Base-by-base conservation (phyloP, 2,113 vertebrate species). In the Sphaerodactylus townsendi region DNA sequence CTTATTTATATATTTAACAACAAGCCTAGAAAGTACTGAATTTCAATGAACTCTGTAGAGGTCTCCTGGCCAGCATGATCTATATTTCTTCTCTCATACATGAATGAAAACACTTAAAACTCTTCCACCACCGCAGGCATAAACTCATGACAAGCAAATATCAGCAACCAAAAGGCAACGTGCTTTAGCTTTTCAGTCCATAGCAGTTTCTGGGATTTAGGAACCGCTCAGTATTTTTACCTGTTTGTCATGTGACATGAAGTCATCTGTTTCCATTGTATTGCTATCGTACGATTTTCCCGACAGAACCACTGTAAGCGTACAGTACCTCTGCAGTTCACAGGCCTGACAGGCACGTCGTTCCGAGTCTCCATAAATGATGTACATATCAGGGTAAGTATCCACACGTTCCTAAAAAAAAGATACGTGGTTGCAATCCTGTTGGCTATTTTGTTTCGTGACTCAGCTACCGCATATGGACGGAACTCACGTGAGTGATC, bases 231-330 rank as follows among this genome's bases (percentile, higher is more conserved):
- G 75, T 41, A 68, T 68, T 87, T 96, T 87, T 96, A 97, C 97
- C 97, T 98, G 97, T 59, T 92, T 96, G 89, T 98, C 97, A 59
- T 94, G 82, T 13, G 92, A 93, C 97, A 98, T 96, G 93, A 98
- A 98, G 64, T 97, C 91, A 89, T 98, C 97, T 48, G 88, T 90
- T 88, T 96, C 91, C 91, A 98, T 88, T 30, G 96, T 97, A 82
- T 83, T 89, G 64, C n/a, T 90, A 19, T 97, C 88, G 69, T 98
- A 98, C 19, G 94, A 88, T 84, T 93, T 93, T 77, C 97, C 97
- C 33, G 96, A 98, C 35, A 98, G 94, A 33, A 73, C 80, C 87
- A 98, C 97, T 0, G 10, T 79, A 62, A 92, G 97, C 62, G 23
- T 92, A 46, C 96, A 96, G 25, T 62, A 78, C 2, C 96, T 95